A percentile compares a stretch with the other conserved stretches of the same genome.
These are phyloP conservation scores for Caenorhabditis inopinata DNA, from an alignment of 1,140 invertebrate genomes.

Conservation along the genomic window DNA sequence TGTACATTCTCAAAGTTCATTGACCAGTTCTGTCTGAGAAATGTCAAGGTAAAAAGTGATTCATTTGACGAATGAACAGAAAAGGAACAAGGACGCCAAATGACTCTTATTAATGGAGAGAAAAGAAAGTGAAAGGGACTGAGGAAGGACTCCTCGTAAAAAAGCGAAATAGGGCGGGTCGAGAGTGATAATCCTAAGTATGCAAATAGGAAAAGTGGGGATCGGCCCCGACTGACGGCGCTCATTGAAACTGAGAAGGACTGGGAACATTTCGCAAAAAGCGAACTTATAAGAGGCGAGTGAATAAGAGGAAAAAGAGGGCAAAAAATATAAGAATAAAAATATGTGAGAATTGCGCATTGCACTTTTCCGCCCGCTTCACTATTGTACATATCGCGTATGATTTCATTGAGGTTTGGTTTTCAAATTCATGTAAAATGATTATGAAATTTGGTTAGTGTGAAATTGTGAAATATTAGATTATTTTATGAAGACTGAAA, in stretches of 20 bases:
- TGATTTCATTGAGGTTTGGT: too few species aligned
- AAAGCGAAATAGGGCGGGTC: conserved; percentile 23
- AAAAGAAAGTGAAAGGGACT: background rate
- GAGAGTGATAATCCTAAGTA: conserved; percentile 28
- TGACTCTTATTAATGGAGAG: background rate
- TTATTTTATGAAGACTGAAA: too few species aligned
- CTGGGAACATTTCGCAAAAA: background rate
- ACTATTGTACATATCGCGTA: too few species aligned
- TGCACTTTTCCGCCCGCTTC: background rate
- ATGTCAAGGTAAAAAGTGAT: too few species aligned
- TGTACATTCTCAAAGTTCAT: too few species aligned
- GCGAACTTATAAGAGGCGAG: background rate
- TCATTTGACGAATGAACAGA: background rate
- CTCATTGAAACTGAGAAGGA: background rate
- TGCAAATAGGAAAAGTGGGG: conserved; percentile 23
- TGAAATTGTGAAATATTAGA: too few species aligned
- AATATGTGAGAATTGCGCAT: background rate
- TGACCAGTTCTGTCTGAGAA: too few species aligned
- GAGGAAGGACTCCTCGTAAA: background rate
- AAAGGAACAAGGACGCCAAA: background rate
- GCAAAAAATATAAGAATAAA: background rate
- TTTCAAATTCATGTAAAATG: too few species aligned
- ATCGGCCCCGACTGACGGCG: background rate
- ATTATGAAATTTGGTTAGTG: too few species aligned
- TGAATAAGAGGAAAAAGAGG: too few species aligned